phyloP scores from a whole-genome alignment of 2,113 vertebrate genomes.

The Mus spicilegus region DNA sequence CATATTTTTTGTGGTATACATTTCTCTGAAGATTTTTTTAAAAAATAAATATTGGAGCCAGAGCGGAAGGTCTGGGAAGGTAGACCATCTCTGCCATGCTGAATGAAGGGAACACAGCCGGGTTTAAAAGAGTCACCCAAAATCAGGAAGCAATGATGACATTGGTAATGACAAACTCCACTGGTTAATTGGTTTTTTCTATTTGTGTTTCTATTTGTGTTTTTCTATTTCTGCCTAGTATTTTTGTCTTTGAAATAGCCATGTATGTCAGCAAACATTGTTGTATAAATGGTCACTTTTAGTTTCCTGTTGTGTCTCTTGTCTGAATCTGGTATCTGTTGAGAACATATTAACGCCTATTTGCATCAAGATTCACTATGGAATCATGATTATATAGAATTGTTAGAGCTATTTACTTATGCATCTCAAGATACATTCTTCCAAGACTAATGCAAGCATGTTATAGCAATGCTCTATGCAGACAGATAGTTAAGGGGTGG shows the following conservation, averaged over 20 bases:
- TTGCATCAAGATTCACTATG: background rate
- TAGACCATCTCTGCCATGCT: background rate
- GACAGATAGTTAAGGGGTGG: background rate
- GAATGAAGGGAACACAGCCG: background rate
- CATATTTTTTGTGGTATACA: slow-evolving; percentile 34
- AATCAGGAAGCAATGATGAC: background rate
- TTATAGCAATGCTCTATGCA: background rate
- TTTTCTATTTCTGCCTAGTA: slow-evolving; percentile 3
- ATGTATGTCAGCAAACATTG: slow-evolving; percentile 5
- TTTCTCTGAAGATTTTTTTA: slow-evolving; percentile 44
- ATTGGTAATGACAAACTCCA: background rate
- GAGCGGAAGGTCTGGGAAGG: background rate
- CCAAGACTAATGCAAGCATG: slow-evolving; percentile 17
- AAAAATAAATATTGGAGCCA: slow-evolving; percentile 10
- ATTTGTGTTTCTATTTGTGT: background rate
- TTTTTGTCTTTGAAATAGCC: background rate
- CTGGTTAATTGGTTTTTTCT: background rate
- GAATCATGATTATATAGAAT: background rate
- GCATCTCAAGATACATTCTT: background rate
- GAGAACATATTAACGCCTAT: background rate
- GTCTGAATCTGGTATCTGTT: slow-evolving; percentile 28
- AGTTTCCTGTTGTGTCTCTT: background rate
- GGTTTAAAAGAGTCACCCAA: background rate
- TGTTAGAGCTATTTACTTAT: slow-evolving; percentile 2
- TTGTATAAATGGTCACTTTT: background rate